phyloP scores from a whole-genome alignment of 2,113 vertebrate species.

The Riparia riparia region DNA sequence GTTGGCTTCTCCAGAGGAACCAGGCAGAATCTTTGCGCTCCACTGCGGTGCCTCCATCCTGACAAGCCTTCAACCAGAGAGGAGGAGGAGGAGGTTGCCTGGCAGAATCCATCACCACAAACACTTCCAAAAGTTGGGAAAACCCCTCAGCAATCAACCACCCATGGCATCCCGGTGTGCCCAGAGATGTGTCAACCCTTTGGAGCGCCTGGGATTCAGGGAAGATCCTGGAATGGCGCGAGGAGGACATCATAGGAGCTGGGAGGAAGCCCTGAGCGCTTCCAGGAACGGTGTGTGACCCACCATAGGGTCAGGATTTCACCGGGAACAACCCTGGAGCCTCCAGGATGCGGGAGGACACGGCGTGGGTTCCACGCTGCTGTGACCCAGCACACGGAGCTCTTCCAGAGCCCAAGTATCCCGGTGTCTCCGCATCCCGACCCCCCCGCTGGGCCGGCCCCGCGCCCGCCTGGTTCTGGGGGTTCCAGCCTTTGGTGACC shows the following conservation, averaged over 20 bases:
- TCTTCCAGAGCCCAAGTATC: not conserved
- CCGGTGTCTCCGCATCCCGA: rapidly evolving
- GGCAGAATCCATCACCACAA: not conserved
- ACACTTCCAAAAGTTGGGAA: not conserved
- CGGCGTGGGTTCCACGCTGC: rapidly evolving
- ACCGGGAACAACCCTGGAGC: not conserved
- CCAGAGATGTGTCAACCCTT: rapidly evolving
- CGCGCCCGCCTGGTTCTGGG: not conserved
- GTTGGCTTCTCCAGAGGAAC: not conserved
- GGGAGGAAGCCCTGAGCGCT: not conserved
- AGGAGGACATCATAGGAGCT: not conserved
- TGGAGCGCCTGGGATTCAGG: rapidly evolving
- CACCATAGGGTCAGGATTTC: rapidly evolving
- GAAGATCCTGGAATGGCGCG: rapidly evolving
- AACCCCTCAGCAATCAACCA: too few species aligned
- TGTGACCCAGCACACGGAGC: not conserved
- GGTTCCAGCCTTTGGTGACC: not conserved
- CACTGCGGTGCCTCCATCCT: rapidly evolving
- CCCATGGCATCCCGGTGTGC: rapidly evolving
- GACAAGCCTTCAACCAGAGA: not conserved
- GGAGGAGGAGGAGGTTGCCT: not conserved
- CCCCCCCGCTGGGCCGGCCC: not conserved
- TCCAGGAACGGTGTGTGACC: not conserved
- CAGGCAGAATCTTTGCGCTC: rapidly evolving
- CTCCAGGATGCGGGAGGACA: rapidly evolving